Evolutionary conservation across 2,797 vertebrate species (phyloP), one percentile per base, ranked within the genome.

Genomic region (Menidia menidia): DNA sequence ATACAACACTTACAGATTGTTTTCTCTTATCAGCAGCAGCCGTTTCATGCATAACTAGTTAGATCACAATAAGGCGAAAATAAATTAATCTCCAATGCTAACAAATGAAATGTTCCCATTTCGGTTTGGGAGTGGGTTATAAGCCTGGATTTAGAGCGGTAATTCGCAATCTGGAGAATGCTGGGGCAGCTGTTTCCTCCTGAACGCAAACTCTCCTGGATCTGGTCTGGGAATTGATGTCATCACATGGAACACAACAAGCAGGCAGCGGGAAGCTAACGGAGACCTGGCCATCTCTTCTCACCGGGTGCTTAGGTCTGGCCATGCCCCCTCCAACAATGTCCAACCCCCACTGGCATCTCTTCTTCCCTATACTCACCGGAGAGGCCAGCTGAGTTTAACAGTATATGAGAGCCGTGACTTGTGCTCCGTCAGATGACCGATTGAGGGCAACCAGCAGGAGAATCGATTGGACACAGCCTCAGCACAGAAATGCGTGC

Each of bases 391-490:
- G 61, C 68, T 60, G 63, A 60, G 54, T 88, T 80, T 67, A 73
- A 86, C 68, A 72, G 78, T 64, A 76, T 84, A 77, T 86, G 42
- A 63, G 64, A 83, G 71, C 65, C 12, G 50, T 84, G 81, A 86
- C 78, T 72, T 54, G 56, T 56, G 19, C 51, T 79, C 70, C 65
- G 75, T 71, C 68, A 72, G 82, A 76, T 72, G 83, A 84, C 53
- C 25, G 42, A 84, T 85, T 6, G 31, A 83, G 77, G 84, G 75
- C 63, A 59, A 71, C 85, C 39, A 67, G 72, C 51, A 78, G 73
- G 72, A 68, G 65, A 85, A 92, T 89, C 52, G 84, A 90, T 88
- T 70, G 77, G 75, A 75, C 68, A 68, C 13, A 30, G 73, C 8
- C 63, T n/a, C 56, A 72, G 74, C 64, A 54, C 79, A 74, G 68